These are phyloP conservation scores for Trichonephila inaurata DNA, from an alignment of 1,140 invertebrate genomes.

Conservation along the genomic window DNA sequence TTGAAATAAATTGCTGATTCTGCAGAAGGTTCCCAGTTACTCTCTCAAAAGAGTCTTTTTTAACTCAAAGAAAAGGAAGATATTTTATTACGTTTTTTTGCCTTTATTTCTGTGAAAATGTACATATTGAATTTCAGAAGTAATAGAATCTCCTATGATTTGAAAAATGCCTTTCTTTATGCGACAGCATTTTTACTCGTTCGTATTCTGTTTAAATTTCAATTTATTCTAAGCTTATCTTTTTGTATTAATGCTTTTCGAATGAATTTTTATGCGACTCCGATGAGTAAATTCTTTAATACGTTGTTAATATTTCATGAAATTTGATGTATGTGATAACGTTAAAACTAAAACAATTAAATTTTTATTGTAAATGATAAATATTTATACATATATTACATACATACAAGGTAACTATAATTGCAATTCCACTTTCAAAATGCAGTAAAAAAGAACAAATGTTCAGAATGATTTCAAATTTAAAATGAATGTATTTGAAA, in stretches of 20 bases:
- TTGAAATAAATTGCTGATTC: not conserved
- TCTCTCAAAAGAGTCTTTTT: not conserved
- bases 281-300: not conserved
- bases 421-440: too few species aligned
- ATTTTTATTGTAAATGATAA: too few species aligned
- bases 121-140: not conserved
- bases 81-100: conserved; percentile 12
- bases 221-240: not conserved
- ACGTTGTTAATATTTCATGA: not conserved
- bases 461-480: too few species aligned
- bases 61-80: not conserved
- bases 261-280: not conserved
- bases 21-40: not conserved
- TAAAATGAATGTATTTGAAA: too few species aligned
- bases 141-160: not conserved
- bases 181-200: not conserved
- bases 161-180: not conserved
- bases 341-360: too few species aligned
- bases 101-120: not conserved
- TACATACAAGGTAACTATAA: too few species aligned
- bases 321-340: too few species aligned
- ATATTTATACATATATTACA: too few species aligned
- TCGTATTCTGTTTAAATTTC: not conserved
- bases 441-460: too few species aligned
- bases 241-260: not conserved